Conservation (phyloP, 2,888 invertebrate species). For the Alloscopus bannaensis region DNA sequence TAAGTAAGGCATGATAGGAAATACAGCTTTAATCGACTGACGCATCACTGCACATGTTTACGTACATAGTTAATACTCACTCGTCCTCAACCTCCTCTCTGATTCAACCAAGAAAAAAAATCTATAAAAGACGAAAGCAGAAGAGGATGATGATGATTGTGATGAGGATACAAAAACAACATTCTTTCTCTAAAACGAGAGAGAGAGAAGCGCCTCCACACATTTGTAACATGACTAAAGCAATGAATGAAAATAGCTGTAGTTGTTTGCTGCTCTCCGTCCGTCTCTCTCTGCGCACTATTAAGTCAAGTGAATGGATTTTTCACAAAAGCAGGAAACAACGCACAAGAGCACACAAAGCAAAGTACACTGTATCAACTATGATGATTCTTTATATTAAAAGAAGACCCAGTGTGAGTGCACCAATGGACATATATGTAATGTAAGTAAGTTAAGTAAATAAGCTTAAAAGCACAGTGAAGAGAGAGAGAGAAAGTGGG, state of each 20-base stretch:
- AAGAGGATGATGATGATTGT: too few species aligned
- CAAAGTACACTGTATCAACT: too few species aligned
- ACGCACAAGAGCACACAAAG: too few species aligned
- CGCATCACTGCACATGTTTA: slow-evolving; percentile 26
- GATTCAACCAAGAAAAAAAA: too few species aligned
- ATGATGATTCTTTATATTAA: too few species aligned
- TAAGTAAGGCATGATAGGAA: slow-evolving; percentile 26
- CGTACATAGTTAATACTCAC: not conserved
- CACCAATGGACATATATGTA: too few species aligned
- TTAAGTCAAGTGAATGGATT: slow-evolving; percentile 23
- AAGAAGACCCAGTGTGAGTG: too few species aligned
- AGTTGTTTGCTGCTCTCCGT: slow-evolving; percentile 17
- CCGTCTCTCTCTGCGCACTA: slow-evolving; percentile 6
- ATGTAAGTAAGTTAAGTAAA: slow-evolving; percentile 45
- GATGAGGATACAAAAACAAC: not conserved
- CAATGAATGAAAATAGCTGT: slow-evolving; percentile 12
- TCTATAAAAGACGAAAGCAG: too few species aligned
- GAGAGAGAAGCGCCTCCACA: not conserved
- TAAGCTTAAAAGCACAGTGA: slow-evolving; percentile 49
- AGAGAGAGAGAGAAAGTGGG: too few species aligned
- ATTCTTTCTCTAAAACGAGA: not conserved
- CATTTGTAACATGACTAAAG: slow-evolving; percentile 6
- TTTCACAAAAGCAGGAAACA: not conserved
- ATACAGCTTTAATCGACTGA: slow-evolving; percentile 49
- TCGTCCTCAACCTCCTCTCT: too few species aligned